Base-by-base conservation (phyloP, 2,113 vertebrate genomes). In the Cichladusa arquata region DNA sequence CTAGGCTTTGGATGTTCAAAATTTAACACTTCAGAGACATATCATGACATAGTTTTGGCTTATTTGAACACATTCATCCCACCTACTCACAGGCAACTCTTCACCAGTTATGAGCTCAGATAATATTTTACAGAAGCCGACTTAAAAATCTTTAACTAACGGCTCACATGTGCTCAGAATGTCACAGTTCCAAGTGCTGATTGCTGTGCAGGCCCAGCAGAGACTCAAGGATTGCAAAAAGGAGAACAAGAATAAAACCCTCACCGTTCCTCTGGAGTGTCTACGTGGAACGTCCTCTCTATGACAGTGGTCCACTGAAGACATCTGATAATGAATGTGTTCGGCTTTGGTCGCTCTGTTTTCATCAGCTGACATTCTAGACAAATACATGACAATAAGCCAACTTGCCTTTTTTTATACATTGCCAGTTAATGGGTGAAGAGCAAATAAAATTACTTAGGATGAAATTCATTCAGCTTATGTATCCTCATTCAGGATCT, bases 271-370 rank as follows among this genome's bases (percentile, higher is more conserved):
- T 99, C 99, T 20, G 99, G 99, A 51, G 99, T 98, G 96, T 99
- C 99, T 96, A 99, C 99, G 0, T 99, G 99, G 97, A 99, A 99
- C 14, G 99, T 99, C 92, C 99, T 98, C 97, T 99, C 99, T 96
- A 99, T 99, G 94, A 99, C 99, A 42, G 99, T 99, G 96, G 99
- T 99, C 99, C 99, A 99, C 96, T 99, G 99, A 78, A 99, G 99
- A 98, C 99, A 99, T 98, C 99, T 98, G 93, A 99, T 99, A 97
- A 99, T 99, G 97, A 99, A 99, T 61, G 99, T 99, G 97, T 99
- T 99, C 86, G 99, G 98, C 98, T 99, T 99, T 96, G 99, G 99
- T 98, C 99, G 98, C 97, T 99, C 99, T 91, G 99, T 99, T 98
- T 99, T 99, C 99, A 99, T 99, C 97, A 99, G 97, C 67, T 99